Percentiles rank a stretch among this genome's conserved stretches.
Conservation (phyloP, 2,113 vertebrate genomes). For the Chaetorhynchus papuensis region DNA sequence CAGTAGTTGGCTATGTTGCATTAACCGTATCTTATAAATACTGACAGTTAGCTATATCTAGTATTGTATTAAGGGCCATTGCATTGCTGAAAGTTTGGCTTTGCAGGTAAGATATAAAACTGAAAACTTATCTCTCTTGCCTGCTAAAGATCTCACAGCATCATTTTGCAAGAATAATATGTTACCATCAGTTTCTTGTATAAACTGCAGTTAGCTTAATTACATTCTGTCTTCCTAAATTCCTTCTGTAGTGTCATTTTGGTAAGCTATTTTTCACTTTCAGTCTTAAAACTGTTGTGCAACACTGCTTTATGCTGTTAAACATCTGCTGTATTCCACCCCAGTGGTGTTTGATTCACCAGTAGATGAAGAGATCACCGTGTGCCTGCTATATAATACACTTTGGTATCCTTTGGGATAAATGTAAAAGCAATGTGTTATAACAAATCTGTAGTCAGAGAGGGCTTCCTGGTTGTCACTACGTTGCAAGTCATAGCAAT, state of each 20-base stretch:
- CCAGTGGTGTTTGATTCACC: neutral
- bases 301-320: constrained; percentile 3
- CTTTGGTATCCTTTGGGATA: neutral
- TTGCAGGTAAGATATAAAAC: neutral
- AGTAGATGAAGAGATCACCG: neutral
- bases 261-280: constrained; percentile 17
- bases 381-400: neutral
- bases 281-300: constrained; percentile 8
- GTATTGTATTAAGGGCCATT: neutral
- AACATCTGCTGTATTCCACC: constrained; percentile 27
- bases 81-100: neutral
- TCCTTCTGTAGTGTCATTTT: neutral
- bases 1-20: neutral
- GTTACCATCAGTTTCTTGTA: neutral
- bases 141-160: neutral
- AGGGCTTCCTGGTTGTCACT: neutral
- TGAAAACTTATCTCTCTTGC: neutral
- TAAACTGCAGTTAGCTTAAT: constrained; percentile 34
- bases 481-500: neutral
- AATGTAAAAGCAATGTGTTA: neutral
- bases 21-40: neutral
- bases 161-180: neutral
- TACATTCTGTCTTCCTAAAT: constrained; percentile 27
- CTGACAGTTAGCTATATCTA: neutral
- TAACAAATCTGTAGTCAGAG: neutral